Evolutionary conservation across 2,797 vertebrate species (phyloP), one percentile per base, ranked within the genome.

Genomic region (Chelmon rostratus): DNA sequence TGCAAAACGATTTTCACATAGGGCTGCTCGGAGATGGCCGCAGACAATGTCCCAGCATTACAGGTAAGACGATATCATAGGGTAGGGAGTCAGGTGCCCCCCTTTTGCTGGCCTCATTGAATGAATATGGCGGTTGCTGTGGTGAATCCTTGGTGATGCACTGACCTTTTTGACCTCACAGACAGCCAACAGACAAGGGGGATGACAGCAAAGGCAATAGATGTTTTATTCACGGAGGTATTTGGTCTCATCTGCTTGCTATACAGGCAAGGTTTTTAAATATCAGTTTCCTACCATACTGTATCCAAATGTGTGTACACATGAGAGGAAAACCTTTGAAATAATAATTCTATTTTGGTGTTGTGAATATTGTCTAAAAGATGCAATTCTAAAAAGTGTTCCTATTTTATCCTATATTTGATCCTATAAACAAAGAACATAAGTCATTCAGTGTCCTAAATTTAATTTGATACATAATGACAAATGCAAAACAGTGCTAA

Each of bases 61-160:
- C 52, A 77, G 68, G 94, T 88, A 94, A 94, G 71, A 67, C 85
- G 89, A 93, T 92, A 88, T 76, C 47, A 56, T 54, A 69, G 78
- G 38, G 38, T 74, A 42, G 31, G 50, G 68, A 78, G 73, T 35
- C 61, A 86, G 82, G 65, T 66, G 61, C 52, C 78, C 82, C 31
- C 53, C n/a, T 38, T 68, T 77, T 11, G 4, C 72, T 74, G 65
- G 73, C 53, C 71, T 82, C 65, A 46, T 21, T 91, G 75, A 91
- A 87, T 69, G 66, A 85, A 78, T 80, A 23, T 78, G 71, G 59
- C 63, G 75, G 82, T 79, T 86, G 83, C 56, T 69, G 35, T 52
- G 73, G 68, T 86, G 79, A 88, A 88, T 91, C 82, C 71, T 83
- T 86, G 80, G 79, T 84, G 76, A 87, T 61, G 52, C 50, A 21